Evolutionary conservation across 2,797 vertebrate species (phyloP).

Genomic region (Serranus cabrilla): DNA sequence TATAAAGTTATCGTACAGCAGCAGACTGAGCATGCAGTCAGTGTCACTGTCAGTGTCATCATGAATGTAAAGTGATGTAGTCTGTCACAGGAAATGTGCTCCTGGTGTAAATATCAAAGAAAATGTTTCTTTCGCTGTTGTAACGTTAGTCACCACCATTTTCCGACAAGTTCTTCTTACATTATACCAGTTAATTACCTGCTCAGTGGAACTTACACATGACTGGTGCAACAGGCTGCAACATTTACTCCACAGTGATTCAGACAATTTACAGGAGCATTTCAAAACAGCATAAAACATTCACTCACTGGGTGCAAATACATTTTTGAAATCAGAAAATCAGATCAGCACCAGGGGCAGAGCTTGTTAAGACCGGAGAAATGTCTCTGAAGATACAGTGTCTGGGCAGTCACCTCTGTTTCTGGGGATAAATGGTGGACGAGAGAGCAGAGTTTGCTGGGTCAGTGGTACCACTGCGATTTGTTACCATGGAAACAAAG

Average conservation of each 20-base stretch:
- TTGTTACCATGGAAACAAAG: constrained; percentile 64
- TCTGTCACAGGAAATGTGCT: constrained; percentile 8
- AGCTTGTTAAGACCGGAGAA: background rate
- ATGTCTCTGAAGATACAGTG: background rate
- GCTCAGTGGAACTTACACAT: background rate
- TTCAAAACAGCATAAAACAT: too few species aligned
- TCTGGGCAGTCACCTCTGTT: constrained; percentile 11
- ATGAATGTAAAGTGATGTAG: background rate
- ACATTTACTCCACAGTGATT: background rate
- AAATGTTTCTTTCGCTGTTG: background rate
- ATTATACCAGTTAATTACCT: background rate
- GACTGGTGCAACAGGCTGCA: background rate
- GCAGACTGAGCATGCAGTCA: background rate
- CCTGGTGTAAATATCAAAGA: background rate
- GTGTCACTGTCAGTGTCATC: background rate
- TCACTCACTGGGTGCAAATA: too few species aligned
- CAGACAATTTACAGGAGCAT: background rate
- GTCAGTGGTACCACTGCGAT: constrained; percentile 38
- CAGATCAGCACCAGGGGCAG: too few species aligned
- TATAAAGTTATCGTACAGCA: background rate
- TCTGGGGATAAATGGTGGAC: constrained; percentile 35
- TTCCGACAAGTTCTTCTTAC: background rate
- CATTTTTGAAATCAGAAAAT: background rate
- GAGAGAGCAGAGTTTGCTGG: constrained; percentile 35
- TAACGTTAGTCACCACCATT: background rate